Evolutionary conservation across 2,797 vertebrate species (phyloP).

Genomic region (Poeciliopsis infans): DNA sequence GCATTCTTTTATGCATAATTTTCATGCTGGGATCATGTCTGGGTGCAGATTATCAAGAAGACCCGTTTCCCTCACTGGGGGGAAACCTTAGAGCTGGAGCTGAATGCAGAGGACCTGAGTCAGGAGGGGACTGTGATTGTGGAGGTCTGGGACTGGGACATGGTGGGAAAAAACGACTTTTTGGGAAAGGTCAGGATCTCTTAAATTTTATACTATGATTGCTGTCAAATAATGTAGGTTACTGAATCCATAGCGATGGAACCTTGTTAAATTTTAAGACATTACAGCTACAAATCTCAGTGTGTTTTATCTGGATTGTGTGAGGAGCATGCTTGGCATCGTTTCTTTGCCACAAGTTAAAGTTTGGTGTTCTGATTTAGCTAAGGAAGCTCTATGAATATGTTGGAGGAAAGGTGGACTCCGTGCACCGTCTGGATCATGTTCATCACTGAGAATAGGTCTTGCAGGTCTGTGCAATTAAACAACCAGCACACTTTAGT

Average conservation of each 20-base stretch:
- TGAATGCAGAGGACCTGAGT: constrained; percentile 73
- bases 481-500: not conserved
- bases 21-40: not conserved
- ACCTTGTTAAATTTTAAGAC: not conserved
- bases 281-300: not conserved
- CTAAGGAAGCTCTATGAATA: not conserved
- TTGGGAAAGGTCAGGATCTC: constrained; percentile 84
- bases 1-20: not conserved
- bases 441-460: not conserved
- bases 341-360: not conserved
- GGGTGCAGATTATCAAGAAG: constrained; percentile 89
- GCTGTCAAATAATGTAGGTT: not conserved
- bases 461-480: not conserved
- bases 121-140: constrained; percentile 76
- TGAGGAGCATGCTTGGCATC: not conserved
- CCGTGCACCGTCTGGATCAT: not conserved
- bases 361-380: not conserved
- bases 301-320: not conserved
- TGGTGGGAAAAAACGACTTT: constrained; percentile 96
- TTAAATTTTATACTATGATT: not conserved
- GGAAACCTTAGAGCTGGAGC: constrained; percentile 85
- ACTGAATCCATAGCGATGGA: not conserved
- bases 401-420: not conserved
- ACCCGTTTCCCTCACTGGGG: constrained; percentile 92
- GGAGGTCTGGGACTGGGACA: constrained; percentile 96